Conservation (phyloP, 2,888 invertebrate genomes). For the Andrena dorsata region DNA sequence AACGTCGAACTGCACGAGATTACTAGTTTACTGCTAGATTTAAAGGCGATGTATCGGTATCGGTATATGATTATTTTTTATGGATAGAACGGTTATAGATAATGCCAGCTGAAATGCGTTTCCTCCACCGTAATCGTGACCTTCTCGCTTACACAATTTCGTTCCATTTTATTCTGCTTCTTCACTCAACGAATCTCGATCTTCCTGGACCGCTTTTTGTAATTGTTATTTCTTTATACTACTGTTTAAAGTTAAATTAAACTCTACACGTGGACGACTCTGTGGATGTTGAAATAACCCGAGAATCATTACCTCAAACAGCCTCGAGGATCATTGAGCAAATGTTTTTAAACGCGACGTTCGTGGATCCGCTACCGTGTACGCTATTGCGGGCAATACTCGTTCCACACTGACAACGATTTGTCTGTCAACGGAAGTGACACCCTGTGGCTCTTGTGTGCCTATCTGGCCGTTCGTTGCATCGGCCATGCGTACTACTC, state of each 20-base stretch:
- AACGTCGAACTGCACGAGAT: conserved; percentile 54
- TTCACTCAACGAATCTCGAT: not conserved
- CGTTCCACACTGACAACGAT: conserved; percentile 74
- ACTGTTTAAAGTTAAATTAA: conserved; percentile 15
- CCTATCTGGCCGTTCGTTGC: conserved; percentile 64
- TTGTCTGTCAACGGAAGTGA: conserved; percentile 78
- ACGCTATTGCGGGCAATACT: conserved; percentile 58
- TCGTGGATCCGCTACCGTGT: conserved; percentile 7
- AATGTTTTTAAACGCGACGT: conserved; percentile 18
- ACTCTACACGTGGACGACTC: not conserved
- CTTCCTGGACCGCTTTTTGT: not conserved
- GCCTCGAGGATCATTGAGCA: conserved; percentile 11
- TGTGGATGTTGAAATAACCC: not conserved
- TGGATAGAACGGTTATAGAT: conserved; percentile 57
- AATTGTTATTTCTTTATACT: not conserved
- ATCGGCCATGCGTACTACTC: conserved; percentile 55
- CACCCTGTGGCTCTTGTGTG: conserved; percentile 61
- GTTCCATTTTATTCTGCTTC: not conserved
- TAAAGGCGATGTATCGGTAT: conserved; percentile 59
- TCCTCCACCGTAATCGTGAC: conserved; percentile 13
- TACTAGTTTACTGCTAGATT: conserved; percentile 57
- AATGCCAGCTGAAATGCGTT: conserved; percentile 50
- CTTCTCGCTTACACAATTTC: not conserved
- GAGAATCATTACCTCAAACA: conserved; percentile 41
- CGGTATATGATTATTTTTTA: conserved; percentile 67